Evolutionary conservation across 2,113 vertebrate species (phyloP), one percentile per base, ranked within the genome.

Genomic region (Gavia stellata): DNA sequence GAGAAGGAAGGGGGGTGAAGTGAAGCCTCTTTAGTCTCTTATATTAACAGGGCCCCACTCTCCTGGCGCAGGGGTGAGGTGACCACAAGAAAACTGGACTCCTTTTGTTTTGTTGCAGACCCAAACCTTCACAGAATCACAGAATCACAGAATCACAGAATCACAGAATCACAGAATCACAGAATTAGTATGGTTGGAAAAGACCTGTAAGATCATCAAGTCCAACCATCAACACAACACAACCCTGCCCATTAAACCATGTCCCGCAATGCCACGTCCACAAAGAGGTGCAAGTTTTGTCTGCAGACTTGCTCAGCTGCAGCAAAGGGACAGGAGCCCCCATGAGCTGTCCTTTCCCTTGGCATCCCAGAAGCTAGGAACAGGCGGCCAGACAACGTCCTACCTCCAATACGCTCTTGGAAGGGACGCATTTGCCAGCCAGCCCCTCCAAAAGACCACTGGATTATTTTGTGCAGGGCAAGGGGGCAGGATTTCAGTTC

Each of bases 51-150:
- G 5, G 7, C 4, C 12, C 6, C 16, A 26, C 3, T 28, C 3
- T 14, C 0, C 0, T 34, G 38, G 47, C 29, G 59, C 44, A 59
- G 33, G n/a, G 52, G 9, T 0, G 2, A 73, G 45, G 15, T 26
- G 26, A 36, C 34, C 58, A 44, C 31, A 25, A 45, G 29, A 75
- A 55, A 71, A 55, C 16, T 2, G 1, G 61, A 9, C 20, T 62
- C 47, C 12, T 67, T 74, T 33, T 25, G n/a, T 34, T 33, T 5
- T 26, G 19, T 12, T 53, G 45, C 28, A 78, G 40, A 63, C 21
- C 13, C n/a, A 65, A 17, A 16, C 16, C 17, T 70, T 40, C 13
- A 6, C 25, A n/a, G n/a, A n/a, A n/a, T n/a, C n/a, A n/a, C n/a
- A n/a, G n/a, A n/a, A n/a, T n/a, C n/a, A n/a, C n/a, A n/a, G n/a